Conservation (phyloP, 2,888 invertebrate genomes). For the Diaprepes abbreviatus region DNA sequence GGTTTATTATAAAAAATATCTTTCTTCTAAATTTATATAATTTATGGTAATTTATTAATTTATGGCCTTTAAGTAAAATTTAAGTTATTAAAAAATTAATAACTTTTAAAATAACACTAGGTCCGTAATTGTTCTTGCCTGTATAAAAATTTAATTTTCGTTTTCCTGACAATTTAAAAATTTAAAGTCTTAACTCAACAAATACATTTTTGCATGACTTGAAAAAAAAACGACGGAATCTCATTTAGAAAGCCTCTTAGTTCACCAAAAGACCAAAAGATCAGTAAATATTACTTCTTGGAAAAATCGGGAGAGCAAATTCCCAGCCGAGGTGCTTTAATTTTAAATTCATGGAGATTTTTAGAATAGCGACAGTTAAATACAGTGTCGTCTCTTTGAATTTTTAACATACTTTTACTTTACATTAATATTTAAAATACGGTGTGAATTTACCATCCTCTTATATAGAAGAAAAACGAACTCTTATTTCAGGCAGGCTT, state of each 20-base stretch:
- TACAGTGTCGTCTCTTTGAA: not conserved
- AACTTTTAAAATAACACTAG: not conserved
- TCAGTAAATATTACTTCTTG: constrained; percentile 29
- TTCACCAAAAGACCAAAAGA: constrained; percentile 35
- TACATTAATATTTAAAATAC: too few species aligned
- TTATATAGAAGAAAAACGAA: too few species aligned
- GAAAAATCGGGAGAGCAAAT: constrained; percentile 23
- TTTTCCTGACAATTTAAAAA: constrained; percentile 1
- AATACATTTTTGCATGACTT: constrained; percentile 14
- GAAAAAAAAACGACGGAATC: constrained; percentile 5
- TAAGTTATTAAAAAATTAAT: constrained; percentile 1
- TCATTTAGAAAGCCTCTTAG: constrained; percentile 24
- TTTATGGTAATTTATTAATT: constrained; percentile 1
- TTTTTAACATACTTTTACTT: not conserved
- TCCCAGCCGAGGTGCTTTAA: constrained; percentile 19
- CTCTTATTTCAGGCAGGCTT: too few species aligned
- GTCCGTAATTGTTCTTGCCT: not conserved
- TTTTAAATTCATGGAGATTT: constrained; percentile 21
- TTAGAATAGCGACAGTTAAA: not conserved
- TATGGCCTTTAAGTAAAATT: not conserved
- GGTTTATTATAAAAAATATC: too few species aligned
- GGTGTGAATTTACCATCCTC: too few species aligned
- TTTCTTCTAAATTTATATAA: too few species aligned
- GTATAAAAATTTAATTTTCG: constrained; percentile 1
- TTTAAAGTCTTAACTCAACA: constrained; percentile 1